phyloP scores from a whole-genome alignment of 1,140 invertebrate species.

The Nasonia giraulti region DNA sequence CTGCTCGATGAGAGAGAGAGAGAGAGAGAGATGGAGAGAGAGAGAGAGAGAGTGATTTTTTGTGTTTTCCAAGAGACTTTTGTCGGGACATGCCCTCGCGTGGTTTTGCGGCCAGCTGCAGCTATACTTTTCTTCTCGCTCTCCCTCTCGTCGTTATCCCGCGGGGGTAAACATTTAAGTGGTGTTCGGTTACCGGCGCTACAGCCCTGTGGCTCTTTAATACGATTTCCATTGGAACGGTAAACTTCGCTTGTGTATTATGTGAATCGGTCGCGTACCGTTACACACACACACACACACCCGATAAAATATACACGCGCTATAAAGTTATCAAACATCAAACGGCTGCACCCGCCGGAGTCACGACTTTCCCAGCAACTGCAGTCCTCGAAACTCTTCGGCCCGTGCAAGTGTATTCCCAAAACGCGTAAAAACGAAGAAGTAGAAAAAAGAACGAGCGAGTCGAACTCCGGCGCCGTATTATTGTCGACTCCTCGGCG shows the following conservation, averaged over 20 bases:
- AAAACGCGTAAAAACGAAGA: not conserved
- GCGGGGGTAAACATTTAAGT: not conserved
- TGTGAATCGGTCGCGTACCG: not conserved
- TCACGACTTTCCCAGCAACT: not conserved
- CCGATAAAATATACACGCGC: not conserved
- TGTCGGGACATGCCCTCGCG: not conserved
- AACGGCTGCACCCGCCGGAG: not conserved
- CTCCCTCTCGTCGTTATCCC: not conserved
- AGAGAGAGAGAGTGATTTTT: not conserved
- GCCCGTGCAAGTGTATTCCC: not conserved
- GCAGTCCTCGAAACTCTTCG: not conserved
- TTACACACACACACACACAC: no score
- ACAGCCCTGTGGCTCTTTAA: not conserved
- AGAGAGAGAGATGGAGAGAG: no score
- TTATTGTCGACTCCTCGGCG: conserved; percentile 30
- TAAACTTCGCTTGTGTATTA: not conserved
- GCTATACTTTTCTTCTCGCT: not conserved
- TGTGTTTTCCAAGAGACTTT: not conserved
- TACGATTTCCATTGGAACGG: not conserved
- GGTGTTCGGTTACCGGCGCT: not conserved
- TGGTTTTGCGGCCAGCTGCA: not conserved
- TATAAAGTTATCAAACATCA: not conserved
- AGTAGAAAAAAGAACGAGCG: not conserved
- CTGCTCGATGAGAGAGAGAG: not conserved
- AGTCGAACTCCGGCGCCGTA: not conserved